Base-by-base conservation (phyloP, 2,113 vertebrate species). In the Morone chrysops region DNA sequence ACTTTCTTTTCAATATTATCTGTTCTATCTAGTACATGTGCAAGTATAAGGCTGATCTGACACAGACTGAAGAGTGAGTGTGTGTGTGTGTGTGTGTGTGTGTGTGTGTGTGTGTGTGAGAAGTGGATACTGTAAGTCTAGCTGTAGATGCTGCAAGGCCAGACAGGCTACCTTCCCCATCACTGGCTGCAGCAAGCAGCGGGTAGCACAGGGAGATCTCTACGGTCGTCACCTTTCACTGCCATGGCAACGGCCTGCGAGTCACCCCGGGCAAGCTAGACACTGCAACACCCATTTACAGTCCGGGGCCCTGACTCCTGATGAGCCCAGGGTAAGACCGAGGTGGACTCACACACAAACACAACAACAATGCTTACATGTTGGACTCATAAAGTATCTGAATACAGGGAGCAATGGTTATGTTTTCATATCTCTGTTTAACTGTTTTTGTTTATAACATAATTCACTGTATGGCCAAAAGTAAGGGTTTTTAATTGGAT, bases 191-290 rank as follows among this genome's bases (percentile, higher is more conserved):
- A 78, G 50, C 14, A 3, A 38, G 68, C 59, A 70, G 57, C n/a
- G 1, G 48, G 71, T 50, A 70, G n/a, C 59, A 12, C 9, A 36
- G 75, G 72, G 65, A 79, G 68, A 79, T 69, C 72, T 84, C 70
- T 43, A 54, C 22, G 47, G 53, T 84, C 79, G 25, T 89, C 89
- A 90, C 84, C 78, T 83, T 82, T 67, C 50, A 89, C 80, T 88
- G 80, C 86, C 86, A 89, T 92, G 90, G 85, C 78, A 92, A 93
- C 89, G 59, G 78, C 86, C 88, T 78, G 75, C 40, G 53, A 90
- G 79, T 93, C 88, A 92, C 88, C 90, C 84, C 40, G 53, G 83
- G 85, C 38, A 10, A 45, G 74, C 54, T 66, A 31, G 38, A n/a
- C 69, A 38, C 60, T 18, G 69, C 75, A 73, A 73, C 50, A 2